Evolutionary conservation across 2,888 invertebrate species (phyloP).

Genomic region (Minunthozetes semirufus): DNA sequence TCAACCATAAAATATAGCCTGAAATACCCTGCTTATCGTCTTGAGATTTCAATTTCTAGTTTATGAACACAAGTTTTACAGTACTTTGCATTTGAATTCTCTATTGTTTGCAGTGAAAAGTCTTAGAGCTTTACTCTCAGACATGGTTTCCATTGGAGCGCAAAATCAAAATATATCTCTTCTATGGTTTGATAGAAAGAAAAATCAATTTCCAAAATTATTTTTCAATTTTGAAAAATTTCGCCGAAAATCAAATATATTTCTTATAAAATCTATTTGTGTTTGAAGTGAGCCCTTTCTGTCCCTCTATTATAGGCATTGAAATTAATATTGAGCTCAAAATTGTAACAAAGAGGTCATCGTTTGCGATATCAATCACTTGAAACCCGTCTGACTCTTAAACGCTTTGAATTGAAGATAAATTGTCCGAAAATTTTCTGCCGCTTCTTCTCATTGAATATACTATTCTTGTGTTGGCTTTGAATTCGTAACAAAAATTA

Average conservation of each 20-base stretch:
- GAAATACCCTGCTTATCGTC: no score
- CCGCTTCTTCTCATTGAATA: neutral
- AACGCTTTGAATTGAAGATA: slow-evolving; percentile 7
- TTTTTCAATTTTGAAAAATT: neutral
- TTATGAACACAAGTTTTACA: no score
- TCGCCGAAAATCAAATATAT: neutral
- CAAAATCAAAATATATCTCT: no score
- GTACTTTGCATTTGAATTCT: no score
- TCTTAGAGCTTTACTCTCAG: no score
- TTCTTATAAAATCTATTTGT: neutral
- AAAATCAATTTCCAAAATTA: neutral
- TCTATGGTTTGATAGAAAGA: no score
- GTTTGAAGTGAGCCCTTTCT: neutral
- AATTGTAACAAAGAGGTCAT: neutral
- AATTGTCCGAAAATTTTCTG: neutral
- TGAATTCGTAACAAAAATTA: neutral
- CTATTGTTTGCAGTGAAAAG: no score
- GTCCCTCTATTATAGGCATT: neutral
- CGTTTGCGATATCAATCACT: slow-evolving; percentile 9
- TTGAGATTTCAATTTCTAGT: no score
- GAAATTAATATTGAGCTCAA: slow-evolving; percentile 7
- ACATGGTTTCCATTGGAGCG: no score
- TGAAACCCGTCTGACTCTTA: neutral
- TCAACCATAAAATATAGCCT: no score
- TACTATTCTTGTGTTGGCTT: neutral